phyloP scores from a whole-genome alignment of 2,888 invertebrate genomes.

The Coleophora flavipennella region DNA sequence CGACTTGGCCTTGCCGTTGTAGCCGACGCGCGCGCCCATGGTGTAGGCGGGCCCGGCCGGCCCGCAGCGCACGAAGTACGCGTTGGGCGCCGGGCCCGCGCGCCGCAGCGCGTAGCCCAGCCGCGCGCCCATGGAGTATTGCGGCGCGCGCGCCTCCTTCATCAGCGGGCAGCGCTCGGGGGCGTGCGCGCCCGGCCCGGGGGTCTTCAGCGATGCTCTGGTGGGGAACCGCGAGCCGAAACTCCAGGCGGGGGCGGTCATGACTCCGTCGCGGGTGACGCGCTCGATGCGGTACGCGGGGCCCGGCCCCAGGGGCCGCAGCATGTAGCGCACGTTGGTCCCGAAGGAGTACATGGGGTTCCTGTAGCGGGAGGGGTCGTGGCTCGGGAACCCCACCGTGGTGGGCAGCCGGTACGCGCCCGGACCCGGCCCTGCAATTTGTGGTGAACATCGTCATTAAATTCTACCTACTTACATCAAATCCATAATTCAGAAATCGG shows the following conservation, averaged over 20 bases:
- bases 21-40: conserved; percentile 52
- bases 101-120: conserved; percentile 52
- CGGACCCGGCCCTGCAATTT: conserved; percentile 75
- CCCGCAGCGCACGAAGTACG: conserved; percentile 55
- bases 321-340: conserved; percentile 44
- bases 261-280: conserved; percentile 46
- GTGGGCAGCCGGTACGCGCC: conserved; percentile 76
- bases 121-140: conserved; percentile 70
- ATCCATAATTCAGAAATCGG: too few species aligned
- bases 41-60: conserved; percentile 62
- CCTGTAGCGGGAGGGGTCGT: conserved; percentile 75
- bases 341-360: conserved; percentile 78
- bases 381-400: conserved; percentile 72
- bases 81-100: conserved; percentile 75
- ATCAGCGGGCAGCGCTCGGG: conserved; percentile 72
- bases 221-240: conserved; percentile 47
- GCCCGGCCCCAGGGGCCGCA: conserved; percentile 57
- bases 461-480: too few species aligned
- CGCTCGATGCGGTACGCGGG: conserved; percentile 59
- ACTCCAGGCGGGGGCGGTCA: conserved; percentile 69
- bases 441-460: too few species aligned
- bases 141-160: conserved; percentile 68
- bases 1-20: conserved; percentile 35
- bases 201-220: conserved; percentile 43
- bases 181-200: conserved; percentile 77